Evolutionary conservation across 2,797 vertebrate species (phyloP).

Genomic region (Pseudomugil tenellus): DNA sequence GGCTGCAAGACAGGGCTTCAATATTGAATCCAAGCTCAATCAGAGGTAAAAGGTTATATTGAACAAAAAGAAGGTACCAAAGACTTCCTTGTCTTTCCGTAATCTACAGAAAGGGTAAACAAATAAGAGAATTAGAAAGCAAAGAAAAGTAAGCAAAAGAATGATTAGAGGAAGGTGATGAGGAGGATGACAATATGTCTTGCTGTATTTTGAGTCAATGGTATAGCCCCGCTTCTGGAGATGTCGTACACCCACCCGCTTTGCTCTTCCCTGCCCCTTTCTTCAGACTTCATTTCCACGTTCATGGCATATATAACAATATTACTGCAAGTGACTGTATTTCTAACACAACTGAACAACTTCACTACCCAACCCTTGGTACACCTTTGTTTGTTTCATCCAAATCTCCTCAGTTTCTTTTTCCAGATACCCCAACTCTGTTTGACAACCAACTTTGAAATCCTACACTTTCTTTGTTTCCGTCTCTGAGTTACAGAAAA

Average conservation of each 20-base stretch:
- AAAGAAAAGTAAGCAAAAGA: slow-evolving; percentile 7
- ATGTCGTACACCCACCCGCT: slow-evolving; percentile 24
- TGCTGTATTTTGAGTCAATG: slow-evolving; percentile 33
- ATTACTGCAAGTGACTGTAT: slow-evolving; percentile 31
- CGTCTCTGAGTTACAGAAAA: slow-evolving; percentile 27
- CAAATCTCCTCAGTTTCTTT: slow-evolving; percentile 32
- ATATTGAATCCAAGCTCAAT: slow-evolving; percentile 42
- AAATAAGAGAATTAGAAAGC: slow-evolving; percentile 23
- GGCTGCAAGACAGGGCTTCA: slow-evolving; percentile 40
- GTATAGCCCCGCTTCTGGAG: slow-evolving; percentile 36
- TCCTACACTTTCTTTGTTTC: slow-evolving; percentile 29
- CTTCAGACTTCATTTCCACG: slow-evolving; percentile 25
- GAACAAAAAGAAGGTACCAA: slow-evolving; percentile 41
- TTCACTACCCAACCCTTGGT: neutral
- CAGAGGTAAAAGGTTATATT: slow-evolving; percentile 41
- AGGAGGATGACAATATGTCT: slow-evolving; percentile 24
- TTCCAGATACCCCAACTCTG: slow-evolving; percentile 10
- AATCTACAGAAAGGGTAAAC: slow-evolving; percentile 20
- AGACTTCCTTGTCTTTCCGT: slow-evolving; percentile 24
- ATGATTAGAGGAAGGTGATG: slow-evolving; percentile 9
- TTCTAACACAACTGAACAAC: slow-evolving; percentile 21
- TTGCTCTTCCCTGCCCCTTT: slow-evolving; percentile 33
- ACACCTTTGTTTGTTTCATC: slow-evolving; percentile 34
- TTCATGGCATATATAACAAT: slow-evolving; percentile 25
- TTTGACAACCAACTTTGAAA: slow-evolving; percentile 21